These are phyloP conservation scores for Serinus canaria DNA, from an alignment of 2,113 vertebrate genomes.

Conservation along the genomic window DNA sequence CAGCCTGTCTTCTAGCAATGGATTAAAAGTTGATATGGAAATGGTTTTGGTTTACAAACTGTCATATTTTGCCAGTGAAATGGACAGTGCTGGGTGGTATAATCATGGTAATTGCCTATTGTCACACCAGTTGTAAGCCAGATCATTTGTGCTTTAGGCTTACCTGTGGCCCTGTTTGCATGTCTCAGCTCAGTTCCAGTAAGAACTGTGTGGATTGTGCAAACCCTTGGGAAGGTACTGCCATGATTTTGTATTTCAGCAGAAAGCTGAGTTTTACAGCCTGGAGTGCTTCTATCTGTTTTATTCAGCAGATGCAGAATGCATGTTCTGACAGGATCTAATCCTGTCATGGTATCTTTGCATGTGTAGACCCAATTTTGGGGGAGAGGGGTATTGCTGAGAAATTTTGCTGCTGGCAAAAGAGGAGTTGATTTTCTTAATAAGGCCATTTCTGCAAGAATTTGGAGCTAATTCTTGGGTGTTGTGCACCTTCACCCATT, in stretches of 20 bases:
- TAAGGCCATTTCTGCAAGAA: neutral
- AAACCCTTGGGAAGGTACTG: neutral
- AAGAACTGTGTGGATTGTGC: neutral
- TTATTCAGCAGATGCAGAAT: neutral
- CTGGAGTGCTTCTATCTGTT: neutral
- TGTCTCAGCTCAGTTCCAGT: neutral
- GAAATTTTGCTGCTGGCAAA: neutral
- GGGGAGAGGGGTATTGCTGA: neutral
- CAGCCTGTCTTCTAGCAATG: neutral
- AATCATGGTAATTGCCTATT: fast-evolving
- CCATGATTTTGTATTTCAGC: fast-evolving
- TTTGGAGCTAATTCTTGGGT: neutral
- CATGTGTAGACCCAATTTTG: neutral
- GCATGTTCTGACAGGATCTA: neutral
- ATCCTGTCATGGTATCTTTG: neutral
- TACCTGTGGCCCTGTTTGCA: neutral
- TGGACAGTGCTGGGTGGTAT: neutral
- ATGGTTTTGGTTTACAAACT: neutral
- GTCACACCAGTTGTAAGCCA: neutral
- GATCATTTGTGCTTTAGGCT: neutral
- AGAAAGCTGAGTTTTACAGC: neutral
- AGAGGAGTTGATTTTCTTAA: neutral
- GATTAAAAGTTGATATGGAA: neutral
- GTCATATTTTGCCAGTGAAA: neutral
- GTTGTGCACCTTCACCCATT: neutral